Evolutionary conservation across 2,113 vertebrate species (phyloP), one percentile per base, ranked within the genome.

Genomic region (Ammodytes dubius): DNA sequence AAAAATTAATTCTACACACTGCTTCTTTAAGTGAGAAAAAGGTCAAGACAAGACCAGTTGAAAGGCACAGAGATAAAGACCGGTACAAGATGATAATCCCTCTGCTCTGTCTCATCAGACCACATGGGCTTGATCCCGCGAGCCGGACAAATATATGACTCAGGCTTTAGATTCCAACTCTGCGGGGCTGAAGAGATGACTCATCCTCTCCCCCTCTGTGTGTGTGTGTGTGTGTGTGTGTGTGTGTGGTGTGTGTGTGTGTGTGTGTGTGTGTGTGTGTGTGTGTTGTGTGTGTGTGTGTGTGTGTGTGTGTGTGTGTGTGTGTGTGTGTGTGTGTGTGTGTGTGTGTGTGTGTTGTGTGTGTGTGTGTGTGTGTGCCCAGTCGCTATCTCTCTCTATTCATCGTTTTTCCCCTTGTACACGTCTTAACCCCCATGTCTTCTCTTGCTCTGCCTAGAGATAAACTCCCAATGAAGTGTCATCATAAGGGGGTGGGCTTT

Each of bases 101-200:
- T 72, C 3, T 0, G 53, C 65, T 72, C 3, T 0, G 53, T 60
- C 6, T 14, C 45, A 58, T 47, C 49, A 19, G 45, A 77, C 37
- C 70, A 40, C 53, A 46, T 56, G 39, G 42, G 27, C 63, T 13
- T 81, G 27, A 35, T 68, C 42, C 40, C 76, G 60, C 82, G 60
- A 67, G 66, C 56, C 77, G 60, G 76, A 54, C 53, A 77, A 78
- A 81, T 78, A 57, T 58, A 74, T 77, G 72, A 72, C 54, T 42
- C 40, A 79, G 53, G 43, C 58, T 58, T 70, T 70, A 59, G 68
- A 11, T 87, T 63, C 80, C 76, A 83, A 78, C 66, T 73, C 76
- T 4, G 4, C 81, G 68, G 45, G 27, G n/a, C 45, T 84, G n/a
- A 50, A 52, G 27, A 73, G 60, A 78, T 86, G 70, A 83, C 45